Evolutionary conservation across 2,797 vertebrate genomes (phyloP).

Genomic region (Clarias laeviceps): DNA sequence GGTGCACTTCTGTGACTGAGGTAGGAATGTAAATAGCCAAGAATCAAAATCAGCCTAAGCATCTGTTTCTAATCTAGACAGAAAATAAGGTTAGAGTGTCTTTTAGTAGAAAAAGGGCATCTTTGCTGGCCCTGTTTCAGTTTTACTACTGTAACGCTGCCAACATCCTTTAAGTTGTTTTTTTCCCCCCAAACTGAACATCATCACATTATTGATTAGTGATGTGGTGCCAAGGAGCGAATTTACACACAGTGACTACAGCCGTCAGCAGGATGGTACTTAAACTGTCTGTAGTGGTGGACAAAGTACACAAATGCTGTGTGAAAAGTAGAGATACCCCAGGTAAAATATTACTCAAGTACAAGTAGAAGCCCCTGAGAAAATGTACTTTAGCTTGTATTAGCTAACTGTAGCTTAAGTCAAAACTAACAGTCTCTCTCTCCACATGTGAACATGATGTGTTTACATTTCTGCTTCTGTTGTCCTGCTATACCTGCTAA

Average conservation of each 20-base stretch:
- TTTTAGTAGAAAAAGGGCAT: neutral
- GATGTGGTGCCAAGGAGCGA: conserved; percentile 30
- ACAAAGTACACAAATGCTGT: too few relatives aligned
- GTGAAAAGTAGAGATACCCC: too few relatives aligned
- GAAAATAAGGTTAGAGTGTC: conserved; percentile 24
- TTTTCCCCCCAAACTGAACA: conserved; percentile 18
- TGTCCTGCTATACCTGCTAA: too few relatives aligned
- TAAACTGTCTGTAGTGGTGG: too few relatives aligned
- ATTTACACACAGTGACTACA: neutral
- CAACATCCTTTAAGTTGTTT: conserved; percentile 33
- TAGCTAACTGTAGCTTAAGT: too few relatives aligned
- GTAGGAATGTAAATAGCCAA: conserved; percentile 37
- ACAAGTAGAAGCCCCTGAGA: too few relatives aligned
- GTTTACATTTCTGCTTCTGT: too few relatives aligned
- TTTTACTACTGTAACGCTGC: conserved; percentile 42
- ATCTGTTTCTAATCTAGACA: conserved; percentile 50
- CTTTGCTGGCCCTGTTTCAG: neutral
- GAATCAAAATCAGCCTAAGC: conserved; percentile 36
- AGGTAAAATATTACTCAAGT: too few relatives aligned
- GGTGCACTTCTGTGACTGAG: neutral
- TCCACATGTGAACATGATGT: too few relatives aligned
- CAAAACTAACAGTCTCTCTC: too few relatives aligned
- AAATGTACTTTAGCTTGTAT: too few relatives aligned
- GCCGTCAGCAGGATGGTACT: neutral
- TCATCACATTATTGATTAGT: conserved; percentile 64